Evolutionary conservation across 2,113 vertebrate genomes (phyloP).

Genomic region (Harpagus bidentatus): DNA sequence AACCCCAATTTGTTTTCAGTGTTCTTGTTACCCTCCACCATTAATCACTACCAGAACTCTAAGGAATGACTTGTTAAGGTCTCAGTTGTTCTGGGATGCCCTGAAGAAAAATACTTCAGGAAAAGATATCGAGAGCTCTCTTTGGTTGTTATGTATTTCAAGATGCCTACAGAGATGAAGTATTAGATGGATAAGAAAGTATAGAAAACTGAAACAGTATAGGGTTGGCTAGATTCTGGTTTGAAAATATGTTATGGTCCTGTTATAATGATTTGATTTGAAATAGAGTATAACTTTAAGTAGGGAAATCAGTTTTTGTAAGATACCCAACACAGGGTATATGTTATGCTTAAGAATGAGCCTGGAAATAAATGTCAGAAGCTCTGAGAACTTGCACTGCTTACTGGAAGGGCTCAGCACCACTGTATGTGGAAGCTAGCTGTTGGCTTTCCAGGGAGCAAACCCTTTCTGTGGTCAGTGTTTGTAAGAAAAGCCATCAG

Average conservation of each 20-base stretch:
- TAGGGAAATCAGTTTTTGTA: background rate
- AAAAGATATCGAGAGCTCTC: background rate
- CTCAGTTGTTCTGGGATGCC: background rate
- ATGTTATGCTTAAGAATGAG: background rate
- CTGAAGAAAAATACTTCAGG: background rate
- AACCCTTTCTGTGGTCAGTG: background rate
- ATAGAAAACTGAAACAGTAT: rapidly evolving
- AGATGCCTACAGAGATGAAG: background rate
- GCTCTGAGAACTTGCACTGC: background rate
- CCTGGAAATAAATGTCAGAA: background rate
- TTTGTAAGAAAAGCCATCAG: background rate
- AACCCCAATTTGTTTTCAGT: background rate
- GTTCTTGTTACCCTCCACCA: background rate
- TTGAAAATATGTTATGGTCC: background rate
- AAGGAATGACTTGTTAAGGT: background rate
- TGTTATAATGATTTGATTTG: background rate
- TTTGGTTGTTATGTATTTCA: background rate
- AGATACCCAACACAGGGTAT: rapidly evolving
- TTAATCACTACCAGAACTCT: background rate
- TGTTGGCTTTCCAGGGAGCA: background rate
- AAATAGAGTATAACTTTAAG: background rate
- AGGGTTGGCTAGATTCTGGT: background rate
- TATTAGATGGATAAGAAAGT: background rate
- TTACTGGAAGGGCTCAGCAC: background rate
- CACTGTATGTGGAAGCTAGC: rapidly evolving